phyloP scores from a whole-genome alignment of 2,888 invertebrate species.

The Oscheius onirici region DNA sequence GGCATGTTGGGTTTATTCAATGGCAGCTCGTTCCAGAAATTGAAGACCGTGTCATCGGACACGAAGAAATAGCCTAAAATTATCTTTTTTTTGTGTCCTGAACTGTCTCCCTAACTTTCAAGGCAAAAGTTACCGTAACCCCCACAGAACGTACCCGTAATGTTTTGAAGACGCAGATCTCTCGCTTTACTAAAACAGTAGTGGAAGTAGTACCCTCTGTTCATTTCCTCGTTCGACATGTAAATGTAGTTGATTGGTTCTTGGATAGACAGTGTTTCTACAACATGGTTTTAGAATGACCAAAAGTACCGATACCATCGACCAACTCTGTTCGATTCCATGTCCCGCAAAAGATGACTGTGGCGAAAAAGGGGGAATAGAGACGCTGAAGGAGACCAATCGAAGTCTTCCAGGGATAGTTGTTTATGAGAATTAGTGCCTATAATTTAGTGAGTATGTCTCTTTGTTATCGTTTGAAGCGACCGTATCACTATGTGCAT shows the following conservation, averaged over 20 bases:
- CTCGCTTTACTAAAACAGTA: slow-evolving; percentile 13
- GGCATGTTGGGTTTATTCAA: slow-evolving; percentile 6
- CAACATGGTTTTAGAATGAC: not conserved
- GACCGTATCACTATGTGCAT: too few relatives aligned
- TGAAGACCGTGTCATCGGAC: slow-evolving; percentile 5
- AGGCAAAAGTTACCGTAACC: too few relatives aligned
- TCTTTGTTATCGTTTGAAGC: too few relatives aligned
- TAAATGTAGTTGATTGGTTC: slow-evolving; percentile 21
- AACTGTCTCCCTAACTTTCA: too few relatives aligned
- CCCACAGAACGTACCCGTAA: not conserved
- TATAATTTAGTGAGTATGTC: too few relatives aligned
- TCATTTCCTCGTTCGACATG: not conserved
- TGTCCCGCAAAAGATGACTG: slow-evolving; percentile 14
- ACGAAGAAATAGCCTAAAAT: slow-evolving; percentile 14
- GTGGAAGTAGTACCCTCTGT: not conserved
- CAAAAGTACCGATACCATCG: too few relatives aligned
- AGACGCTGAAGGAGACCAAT: slow-evolving; percentile 15
- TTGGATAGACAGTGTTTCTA: not conserved
- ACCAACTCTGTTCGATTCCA: slow-evolving; percentile 8
- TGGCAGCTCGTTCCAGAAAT: slow-evolving; percentile 15
- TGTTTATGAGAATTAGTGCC: too few relatives aligned
- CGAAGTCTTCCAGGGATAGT: not conserved
- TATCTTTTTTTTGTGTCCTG: not conserved
- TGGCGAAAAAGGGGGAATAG: slow-evolving; percentile 2
- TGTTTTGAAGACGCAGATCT: slow-evolving; percentile 19